These are phyloP conservation scores for Pocota personata DNA, from an alignment of 2,888 invertebrate genomes.

Conservation along the genomic window DNA sequence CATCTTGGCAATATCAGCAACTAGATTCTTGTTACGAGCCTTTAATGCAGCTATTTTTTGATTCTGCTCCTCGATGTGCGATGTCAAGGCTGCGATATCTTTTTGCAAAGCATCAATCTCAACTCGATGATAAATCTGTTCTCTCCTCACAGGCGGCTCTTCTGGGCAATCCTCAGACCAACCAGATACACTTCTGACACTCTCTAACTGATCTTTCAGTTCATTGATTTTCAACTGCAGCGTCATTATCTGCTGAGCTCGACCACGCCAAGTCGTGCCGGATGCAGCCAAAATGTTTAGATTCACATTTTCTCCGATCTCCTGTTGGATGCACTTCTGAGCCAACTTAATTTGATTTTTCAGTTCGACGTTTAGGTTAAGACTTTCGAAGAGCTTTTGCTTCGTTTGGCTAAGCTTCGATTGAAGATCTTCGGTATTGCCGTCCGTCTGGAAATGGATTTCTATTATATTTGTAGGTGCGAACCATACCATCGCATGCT, in stretches of 20 bases:
- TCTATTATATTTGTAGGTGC: neutral
- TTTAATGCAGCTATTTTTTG: slow-evolving; percentile 87
- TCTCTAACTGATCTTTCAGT: slow-evolving; percentile 85
- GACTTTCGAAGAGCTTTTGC: slow-evolving; percentile 87
- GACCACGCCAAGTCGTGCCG: slow-evolving; percentile 88
- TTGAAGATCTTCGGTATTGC: slow-evolving; percentile 84
- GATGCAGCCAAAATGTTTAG: slow-evolving; percentile 85
- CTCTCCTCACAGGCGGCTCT: slow-evolving; percentile 83
- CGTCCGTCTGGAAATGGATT: slow-evolving; percentile 5
- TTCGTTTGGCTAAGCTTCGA: slow-evolving; percentile 82
- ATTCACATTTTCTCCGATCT: slow-evolving; percentile 89
- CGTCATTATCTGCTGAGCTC: slow-evolving; percentile 89
- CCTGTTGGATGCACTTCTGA: slow-evolving; percentile 89
- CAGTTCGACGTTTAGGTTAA: slow-evolving; percentile 87
- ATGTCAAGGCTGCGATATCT: slow-evolving; percentile 84
- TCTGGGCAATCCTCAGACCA: slow-evolving; percentile 70
- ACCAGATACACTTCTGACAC: neutral
- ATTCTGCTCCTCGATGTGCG: slow-evolving; percentile 85
- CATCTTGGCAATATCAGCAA: slow-evolving; percentile 85
- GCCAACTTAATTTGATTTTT: slow-evolving; percentile 89
- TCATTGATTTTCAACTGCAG: slow-evolving; percentile 88
- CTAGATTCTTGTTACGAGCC: slow-evolving; percentile 88
- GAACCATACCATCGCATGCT: neutral
- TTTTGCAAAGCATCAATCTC: slow-evolving; percentile 86
- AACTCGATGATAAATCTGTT: slow-evolving; percentile 84